Evolutionary conservation across 2,113 vertebrate species (phyloP), one percentile per base, ranked within the genome.

Genomic region (Apteryx mantelli): DNA sequence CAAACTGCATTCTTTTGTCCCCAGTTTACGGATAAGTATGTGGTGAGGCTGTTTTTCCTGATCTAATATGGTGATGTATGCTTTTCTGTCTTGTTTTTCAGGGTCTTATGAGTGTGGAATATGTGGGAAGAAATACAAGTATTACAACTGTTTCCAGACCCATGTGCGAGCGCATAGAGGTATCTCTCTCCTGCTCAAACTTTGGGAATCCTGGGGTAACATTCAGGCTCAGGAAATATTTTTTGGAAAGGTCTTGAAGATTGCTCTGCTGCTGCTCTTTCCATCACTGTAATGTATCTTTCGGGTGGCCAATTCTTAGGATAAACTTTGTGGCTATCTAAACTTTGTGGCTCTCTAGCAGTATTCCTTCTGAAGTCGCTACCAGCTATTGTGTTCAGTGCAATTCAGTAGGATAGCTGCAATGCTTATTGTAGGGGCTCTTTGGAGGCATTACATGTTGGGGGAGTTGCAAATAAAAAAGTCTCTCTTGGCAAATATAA

Each of bases 61-160:
- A 19, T 9, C 17, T 61, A 28, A 42, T 38, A 8, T 22, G 81
- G 85, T 97, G 96, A 96, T 61, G 14, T 7, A 14, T 71, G 40
- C 81, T 82, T 95, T 53, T 96, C 85, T 75, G 65, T 97, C 82
- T 91, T 98, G 53, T 97, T 89, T 98, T 98, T 71, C 98, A 99
- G 99, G 99, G 75, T 99, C 99, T 75, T 99, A 99, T 18, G 99
- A 99, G 77, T 99, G 99, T 91, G 99, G 99, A 68, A 99, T 99
- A 86, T 99, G 99, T 86, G 99, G 99, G 89, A 99, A 99, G 98
- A 99, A 99, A 95, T 99, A 99, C 98, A 99, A 99, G 96, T 99
- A 99, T 92, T 99, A 99, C 97, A 99, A 99, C 98, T 99, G 99
- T 95, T 99, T 99, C 98, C 99, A 99, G 98, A 99, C 99, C 11